phyloP scores from a whole-genome alignment of 2,888 invertebrate species.

The Pseudolycoriella hygida region DNA sequence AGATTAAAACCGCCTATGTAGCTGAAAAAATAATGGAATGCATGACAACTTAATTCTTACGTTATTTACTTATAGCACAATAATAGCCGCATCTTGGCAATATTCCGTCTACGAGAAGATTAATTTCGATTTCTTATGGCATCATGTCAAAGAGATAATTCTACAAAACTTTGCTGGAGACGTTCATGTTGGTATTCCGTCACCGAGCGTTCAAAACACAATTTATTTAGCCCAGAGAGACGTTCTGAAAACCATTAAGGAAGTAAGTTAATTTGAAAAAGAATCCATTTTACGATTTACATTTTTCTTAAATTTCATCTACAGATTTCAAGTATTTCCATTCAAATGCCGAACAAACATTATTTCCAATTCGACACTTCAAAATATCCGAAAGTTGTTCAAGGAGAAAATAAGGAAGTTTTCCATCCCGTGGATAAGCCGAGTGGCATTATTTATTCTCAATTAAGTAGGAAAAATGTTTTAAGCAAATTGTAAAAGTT shows the following conservation, averaged over 20 bases:
- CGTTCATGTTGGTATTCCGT: slow-evolving; percentile 48
- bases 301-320: no score
- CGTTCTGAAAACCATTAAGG: slow-evolving; percentile 46
- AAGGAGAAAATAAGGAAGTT: slow-evolving; percentile 47
- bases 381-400: slow-evolving; percentile 48
- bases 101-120: slow-evolving; percentile 44
- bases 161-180: slow-evolving; percentile 61
- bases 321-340: slow-evolving; percentile 49
- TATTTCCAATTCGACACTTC: slow-evolving; percentile 58
- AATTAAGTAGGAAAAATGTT: slow-evolving; percentile 34
- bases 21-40: no score
- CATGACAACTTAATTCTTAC: no score
- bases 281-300: no score
- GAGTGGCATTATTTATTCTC: slow-evolving; percentile 56
- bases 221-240: slow-evolving; percentile 52
- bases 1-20: no score
- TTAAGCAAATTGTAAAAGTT: not conserved
- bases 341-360: slow-evolving; percentile 70
- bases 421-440: slow-evolving; percentile 65
- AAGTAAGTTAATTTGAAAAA: slow-evolving; percentile 33
- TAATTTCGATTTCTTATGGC: slow-evolving; percentile 53
- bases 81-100: slow-evolving; percentile 57
- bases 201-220: slow-evolving; percentile 66
- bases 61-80: slow-evolving; percentile 35
- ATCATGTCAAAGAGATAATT: slow-evolving; percentile 49